These are phyloP conservation scores for Xerus inauris DNA, from an alignment of 2,113 vertebrate species.

Conservation along the genomic window DNA sequence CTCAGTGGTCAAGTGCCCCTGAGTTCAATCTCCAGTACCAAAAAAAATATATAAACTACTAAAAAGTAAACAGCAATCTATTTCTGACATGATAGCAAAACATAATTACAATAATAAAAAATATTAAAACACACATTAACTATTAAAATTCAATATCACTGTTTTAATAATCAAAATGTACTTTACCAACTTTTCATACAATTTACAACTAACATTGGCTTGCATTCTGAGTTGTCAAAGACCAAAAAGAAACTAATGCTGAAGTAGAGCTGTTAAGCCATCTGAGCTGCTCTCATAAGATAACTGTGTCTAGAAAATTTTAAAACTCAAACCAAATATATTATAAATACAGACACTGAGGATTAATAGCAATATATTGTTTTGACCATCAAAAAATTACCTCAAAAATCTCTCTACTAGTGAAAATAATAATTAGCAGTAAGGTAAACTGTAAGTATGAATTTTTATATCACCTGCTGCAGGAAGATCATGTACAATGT, in stretches of 20 bases:
- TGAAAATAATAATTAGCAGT: background rate
- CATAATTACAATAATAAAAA: background rate
- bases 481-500: constrained; percentile 93
- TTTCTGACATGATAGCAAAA: background rate
- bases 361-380: accelerated
- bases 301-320: background rate
- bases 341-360: background rate
- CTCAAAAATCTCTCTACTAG: background rate
- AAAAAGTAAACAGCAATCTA: background rate
- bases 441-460: background rate
- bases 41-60: background rate
- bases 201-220: background rate
- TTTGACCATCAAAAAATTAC: background rate
- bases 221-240: background rate
- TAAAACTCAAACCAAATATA: background rate
- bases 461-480: constrained; percentile 91
- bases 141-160: background rate
- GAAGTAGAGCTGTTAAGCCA: background rate
- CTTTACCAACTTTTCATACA: background rate
- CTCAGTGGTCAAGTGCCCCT: no score
- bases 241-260: background rate
- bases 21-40: no score
- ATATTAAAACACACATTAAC: background rate
- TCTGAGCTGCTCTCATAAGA: background rate
- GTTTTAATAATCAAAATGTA: background rate